These are phyloP conservation scores for Muscicapa comitata DNA, from an alignment of 2,797 vertebrate species.

Conservation along the genomic window DNA sequence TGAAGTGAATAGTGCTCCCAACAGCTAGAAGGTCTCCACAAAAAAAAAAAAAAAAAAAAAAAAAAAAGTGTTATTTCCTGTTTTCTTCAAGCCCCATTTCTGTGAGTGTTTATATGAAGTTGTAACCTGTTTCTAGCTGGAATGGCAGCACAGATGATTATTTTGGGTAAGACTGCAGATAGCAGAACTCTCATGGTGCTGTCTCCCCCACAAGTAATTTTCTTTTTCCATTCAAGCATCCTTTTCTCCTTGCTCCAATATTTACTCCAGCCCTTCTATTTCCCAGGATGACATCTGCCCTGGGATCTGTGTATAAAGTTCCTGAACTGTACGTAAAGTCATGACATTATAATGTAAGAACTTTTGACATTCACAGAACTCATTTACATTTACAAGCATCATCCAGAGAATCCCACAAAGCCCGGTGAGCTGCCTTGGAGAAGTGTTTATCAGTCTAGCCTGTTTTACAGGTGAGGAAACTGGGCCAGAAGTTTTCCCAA, in stretches of 20 bases:
- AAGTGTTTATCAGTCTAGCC: not conserved
- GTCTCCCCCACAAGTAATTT: not conserved
- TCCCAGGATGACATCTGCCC: not conserved
- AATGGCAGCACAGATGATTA: not conserved
- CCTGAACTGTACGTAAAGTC: not conserved
- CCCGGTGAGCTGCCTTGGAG: not conserved
- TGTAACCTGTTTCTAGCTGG: not conserved
- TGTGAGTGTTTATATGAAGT: not conserved
- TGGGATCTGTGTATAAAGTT: not conserved
- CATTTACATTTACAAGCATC: not conserved
- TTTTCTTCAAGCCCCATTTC: not conserved
- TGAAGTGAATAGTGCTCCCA: not conserved
- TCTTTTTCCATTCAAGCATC: not conserved
- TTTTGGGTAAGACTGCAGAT: not conserved
- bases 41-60: not conserved
- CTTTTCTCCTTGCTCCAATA: not conserved
- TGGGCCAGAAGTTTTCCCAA: not conserved
- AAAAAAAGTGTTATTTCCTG: not conserved
- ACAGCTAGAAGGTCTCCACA: not conserved
- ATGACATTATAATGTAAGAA: not conserved
- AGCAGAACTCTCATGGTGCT: not conserved
- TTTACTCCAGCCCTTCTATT: not conserved
- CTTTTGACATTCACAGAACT: not conserved
- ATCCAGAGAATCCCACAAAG: constrained; percentile 1
- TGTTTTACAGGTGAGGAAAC: not conserved